Base-by-base conservation (phyloP, 2,797 vertebrate genomes). In the Cuculus canorus region DNA sequence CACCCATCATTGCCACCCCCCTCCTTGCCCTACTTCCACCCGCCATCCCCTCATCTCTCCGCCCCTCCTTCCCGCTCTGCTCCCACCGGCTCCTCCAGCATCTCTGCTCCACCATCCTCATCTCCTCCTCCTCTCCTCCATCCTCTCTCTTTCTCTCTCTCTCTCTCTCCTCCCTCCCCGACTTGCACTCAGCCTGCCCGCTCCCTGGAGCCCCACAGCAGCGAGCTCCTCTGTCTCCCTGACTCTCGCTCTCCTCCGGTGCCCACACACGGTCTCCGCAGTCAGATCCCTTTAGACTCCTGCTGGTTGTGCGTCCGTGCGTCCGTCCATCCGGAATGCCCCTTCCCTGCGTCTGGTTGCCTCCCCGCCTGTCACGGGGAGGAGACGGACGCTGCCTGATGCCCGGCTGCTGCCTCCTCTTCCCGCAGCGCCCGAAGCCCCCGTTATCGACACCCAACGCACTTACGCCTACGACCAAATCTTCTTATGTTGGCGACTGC, bases 391-490 rank as follows among this genome's bases (percentile, higher is more conserved):
- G 91, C 92, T 53, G 83, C 96, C 94, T 97, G 94, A 97, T 52
- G 78, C 86, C 90, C 2, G n/a, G n/a, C n/a, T n/a, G 3, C 79
- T 28, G 19, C 2, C 59, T 28, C 95, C 91, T 96, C 77, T 97
- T 33, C 92, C 95, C 56, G 37, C 98, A 99, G 99, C 98, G 4
- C 99, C 99, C 0, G 97, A 99, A 88, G 99, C 99, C 47, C 99
- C 99, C 0, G 99, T 99, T 86, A 99, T 99, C 4, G 99, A 99
- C 98, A 99, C 99, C 11, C 99, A 99, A 97, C 99, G 99, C 95
- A 99, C 99, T 21, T 98, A 99, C 47, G 99, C 99, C 64, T 99
- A 99, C 5, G 99, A 99, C 97, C 98, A 99, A 98, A 98, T 99
- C 95, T 99, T 99, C 94, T 96, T 99, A 91, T 99, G 99, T 97